Evolutionary conservation across 1,140 invertebrate genomes (phyloP), one percentile per base, ranked within the genome.

Genomic region (Babylonia areolata): DNA sequence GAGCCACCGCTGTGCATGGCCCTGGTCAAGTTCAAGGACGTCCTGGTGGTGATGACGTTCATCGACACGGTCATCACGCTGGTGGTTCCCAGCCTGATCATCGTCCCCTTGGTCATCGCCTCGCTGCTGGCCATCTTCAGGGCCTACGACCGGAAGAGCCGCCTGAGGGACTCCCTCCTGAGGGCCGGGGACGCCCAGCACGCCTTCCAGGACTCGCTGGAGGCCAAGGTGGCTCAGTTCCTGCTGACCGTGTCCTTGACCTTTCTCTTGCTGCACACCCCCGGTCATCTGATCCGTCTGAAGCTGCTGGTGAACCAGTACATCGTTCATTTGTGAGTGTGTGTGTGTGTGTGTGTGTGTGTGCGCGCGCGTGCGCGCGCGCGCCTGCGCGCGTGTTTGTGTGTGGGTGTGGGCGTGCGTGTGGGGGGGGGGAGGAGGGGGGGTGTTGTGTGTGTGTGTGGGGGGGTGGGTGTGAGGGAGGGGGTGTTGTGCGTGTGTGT

Each of bases 181-280:
- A 85, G 82, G 64, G 54, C 86, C 3, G 71, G 31, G 0, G 12
- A 15, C 0, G 54, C 77, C 9, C 54, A 64, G 0, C 86, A 58
- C 31, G 71, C 9, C 51, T 87, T 46, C 33, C 85, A 42, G 84
- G 58, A 71, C 77, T 82, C 51, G 46, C 77, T 82, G 82, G 85
- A 77, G 75, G 81, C 17, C 31, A 83, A 77, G 51, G 78, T 37
- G 28, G 84, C n/a, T 80, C 77, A 80, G 84, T 84, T 69, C 77
- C 95, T 98, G 9, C 95, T 98, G 1, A 94, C 97, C 40, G 96
- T 97, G 23, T 97, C 97, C 0, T 96, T 96, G 1, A 96, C 97
- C 2, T 98, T 97, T 92, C 95, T 98, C 0, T 94, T 96, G 64
- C 95, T 97, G n/a, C 97, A 97, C 94, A 93, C 97, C n/a, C 97